A percentile compares a stretch with the other conserved stretches of the same genome.
Evolutionary conservation across 2,113 vertebrate genomes (phyloP).

Genomic region (Aepyceros melampus): DNA sequence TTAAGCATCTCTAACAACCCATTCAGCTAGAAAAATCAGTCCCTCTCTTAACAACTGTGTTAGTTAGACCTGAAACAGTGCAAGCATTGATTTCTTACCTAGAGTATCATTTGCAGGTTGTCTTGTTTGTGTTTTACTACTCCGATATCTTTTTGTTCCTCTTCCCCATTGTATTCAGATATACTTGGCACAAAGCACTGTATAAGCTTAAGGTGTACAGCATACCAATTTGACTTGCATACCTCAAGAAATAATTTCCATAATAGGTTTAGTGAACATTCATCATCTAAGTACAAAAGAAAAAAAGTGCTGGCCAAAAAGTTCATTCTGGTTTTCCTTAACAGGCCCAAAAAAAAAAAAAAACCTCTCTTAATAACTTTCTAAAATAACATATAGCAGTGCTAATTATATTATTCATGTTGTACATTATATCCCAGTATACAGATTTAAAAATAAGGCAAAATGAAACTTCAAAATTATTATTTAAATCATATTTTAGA

Average conservation of each 20-base stretch:
- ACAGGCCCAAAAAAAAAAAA: neutral
- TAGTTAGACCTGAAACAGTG: neutral
- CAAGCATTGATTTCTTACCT: neutral
- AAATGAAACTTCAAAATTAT: neutral
- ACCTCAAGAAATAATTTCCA: neutral
- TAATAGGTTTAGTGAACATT: neutral
- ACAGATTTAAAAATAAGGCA: neutral
- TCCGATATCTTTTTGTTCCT: neutral
- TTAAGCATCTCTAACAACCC: neutral
- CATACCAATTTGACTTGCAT: neutral
- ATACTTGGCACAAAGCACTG: neutral
- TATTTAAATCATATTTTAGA: neutral
- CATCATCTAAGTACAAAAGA: neutral
- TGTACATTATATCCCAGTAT: neutral
- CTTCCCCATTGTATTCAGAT: neutral
- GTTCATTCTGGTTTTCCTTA: neutral
- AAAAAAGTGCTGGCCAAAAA: neutral
- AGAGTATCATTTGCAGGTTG: neutral
- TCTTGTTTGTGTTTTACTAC: neutral
- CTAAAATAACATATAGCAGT: neutral
- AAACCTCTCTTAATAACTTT: neutral
- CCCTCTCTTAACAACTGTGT: neutral
- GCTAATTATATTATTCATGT: neutral
- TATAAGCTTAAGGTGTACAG: neutral
- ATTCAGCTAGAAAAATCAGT: neutral